These are phyloP conservation scores for Cetoscarus ocellatus DNA, from an alignment of 2,797 vertebrate species.

Conservation along the genomic window DNA sequence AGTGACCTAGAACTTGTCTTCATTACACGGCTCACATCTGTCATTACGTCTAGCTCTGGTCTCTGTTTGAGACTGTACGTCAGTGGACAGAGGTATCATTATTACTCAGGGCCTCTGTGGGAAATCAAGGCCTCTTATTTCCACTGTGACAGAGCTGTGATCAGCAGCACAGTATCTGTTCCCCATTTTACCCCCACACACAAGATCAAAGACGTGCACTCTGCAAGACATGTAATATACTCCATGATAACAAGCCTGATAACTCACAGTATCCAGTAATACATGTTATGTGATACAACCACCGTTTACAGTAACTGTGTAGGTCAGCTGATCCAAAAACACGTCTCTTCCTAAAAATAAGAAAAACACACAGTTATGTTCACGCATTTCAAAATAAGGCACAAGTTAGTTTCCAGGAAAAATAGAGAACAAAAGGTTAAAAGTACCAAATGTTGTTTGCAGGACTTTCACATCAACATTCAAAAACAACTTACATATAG, in stretches of 20 bases:
- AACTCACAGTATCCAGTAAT: conserved; percentile 13
- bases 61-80: conserved; percentile 5
- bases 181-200: not conserved
- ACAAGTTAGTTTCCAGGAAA: too few relatives aligned
- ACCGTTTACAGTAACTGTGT: conserved; percentile 31
- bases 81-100: conserved; percentile 38
- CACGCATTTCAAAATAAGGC: not conserved
- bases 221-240: not conserved
- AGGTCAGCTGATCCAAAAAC: conserved; percentile 23
- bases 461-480: too few relatives aligned
- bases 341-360: not conserved
- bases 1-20: not conserved
- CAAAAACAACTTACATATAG: too few relatives aligned
- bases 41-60: conserved; percentile 11
- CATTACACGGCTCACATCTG: conserved; percentile 9
- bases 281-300: conserved; percentile 7
- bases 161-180: conserved; percentile 11
- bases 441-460: too few relatives aligned
- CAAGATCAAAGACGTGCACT: conserved; percentile 2
- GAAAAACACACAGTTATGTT: not conserved
- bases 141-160: conserved; percentile 29
- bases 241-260: not conserved
- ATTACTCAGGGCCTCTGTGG: conserved; percentile 42
- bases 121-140: conserved; percentile 54
- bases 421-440: too few relatives aligned